Evolutionary conservation across 2,888 invertebrate species (phyloP).

Genomic region (Amaurobius ferox): DNA sequence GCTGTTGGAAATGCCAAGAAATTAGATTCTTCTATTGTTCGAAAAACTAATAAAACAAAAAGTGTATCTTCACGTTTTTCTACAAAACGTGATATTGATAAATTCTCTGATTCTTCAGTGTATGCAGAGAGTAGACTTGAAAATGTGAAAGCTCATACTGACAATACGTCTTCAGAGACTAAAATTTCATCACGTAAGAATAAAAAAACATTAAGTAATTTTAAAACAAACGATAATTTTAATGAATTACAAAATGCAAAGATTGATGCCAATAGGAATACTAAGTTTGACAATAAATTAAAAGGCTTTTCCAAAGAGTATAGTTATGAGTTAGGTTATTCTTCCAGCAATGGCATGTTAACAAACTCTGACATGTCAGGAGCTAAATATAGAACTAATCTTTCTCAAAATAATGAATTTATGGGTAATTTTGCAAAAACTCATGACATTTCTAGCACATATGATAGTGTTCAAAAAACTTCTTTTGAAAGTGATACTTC

Average conservation of each 20-base stretch:
- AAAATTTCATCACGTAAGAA: no score
- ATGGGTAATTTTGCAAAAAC: not conserved
- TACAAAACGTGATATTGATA: not conserved
- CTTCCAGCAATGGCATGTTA: not conserved
- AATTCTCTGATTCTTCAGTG: no score
- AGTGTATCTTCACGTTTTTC: not conserved
- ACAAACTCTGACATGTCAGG: not conserved
- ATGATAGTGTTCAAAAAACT: not conserved
- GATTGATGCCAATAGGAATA: not conserved
- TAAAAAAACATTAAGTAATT: no score
- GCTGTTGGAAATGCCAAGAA: not conserved
- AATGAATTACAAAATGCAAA: no score
- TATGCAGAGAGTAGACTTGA: not conserved
- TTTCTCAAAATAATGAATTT: not conserved
- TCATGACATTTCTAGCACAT: not conserved
- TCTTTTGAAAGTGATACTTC: not conserved
- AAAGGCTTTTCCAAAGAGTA: not conserved
- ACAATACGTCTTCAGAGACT: no score
- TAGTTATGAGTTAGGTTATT: not conserved
- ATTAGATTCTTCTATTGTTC: not conserved
- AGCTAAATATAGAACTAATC: not conserved
- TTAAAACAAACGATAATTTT: not conserved
- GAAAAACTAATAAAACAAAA: not conserved
- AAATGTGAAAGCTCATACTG: not conserved
- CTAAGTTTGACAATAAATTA: not conserved